A percentile compares a stretch with the other conserved stretches of the same genome.
Conservation (phyloP, 2,113 vertebrate species). For the Tamias sibiricus region DNA sequence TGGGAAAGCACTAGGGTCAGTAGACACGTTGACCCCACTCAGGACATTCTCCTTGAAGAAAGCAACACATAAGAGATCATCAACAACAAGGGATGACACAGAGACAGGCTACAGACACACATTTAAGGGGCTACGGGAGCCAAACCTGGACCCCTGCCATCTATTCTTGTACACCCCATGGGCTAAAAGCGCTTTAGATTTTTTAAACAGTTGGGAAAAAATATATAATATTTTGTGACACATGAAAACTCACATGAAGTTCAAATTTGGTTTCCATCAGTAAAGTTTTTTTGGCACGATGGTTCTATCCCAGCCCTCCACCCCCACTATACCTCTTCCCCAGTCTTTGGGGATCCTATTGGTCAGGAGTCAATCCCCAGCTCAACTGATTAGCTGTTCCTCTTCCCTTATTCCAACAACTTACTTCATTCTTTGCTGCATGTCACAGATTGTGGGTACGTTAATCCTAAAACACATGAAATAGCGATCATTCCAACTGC, state of each 20-base stretch:
- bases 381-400: neutral
- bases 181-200: neutral
- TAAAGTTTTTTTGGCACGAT: neutral
- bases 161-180: neutral
- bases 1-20: neutral
- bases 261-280: neutral
- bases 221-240: neutral
- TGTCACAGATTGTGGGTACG: neutral
- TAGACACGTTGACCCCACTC: neutral
- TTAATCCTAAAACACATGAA: neutral
- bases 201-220: neutral
- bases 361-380: neutral
- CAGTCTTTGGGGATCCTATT: neutral
- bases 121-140: no score
- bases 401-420: neutral
- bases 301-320: neutral
- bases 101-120: neutral
- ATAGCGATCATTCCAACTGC: neutral
- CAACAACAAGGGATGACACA: neutral
- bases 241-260: neutral
- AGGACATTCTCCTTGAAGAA: neutral
- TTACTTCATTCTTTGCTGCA: neutral
- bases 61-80: neutral
- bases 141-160: neutral
- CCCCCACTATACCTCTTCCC: fast-evolving